Base-by-base conservation (phyloP, 2,797 vertebrate genomes). In the Neosilurus mollespiculum region DNA sequence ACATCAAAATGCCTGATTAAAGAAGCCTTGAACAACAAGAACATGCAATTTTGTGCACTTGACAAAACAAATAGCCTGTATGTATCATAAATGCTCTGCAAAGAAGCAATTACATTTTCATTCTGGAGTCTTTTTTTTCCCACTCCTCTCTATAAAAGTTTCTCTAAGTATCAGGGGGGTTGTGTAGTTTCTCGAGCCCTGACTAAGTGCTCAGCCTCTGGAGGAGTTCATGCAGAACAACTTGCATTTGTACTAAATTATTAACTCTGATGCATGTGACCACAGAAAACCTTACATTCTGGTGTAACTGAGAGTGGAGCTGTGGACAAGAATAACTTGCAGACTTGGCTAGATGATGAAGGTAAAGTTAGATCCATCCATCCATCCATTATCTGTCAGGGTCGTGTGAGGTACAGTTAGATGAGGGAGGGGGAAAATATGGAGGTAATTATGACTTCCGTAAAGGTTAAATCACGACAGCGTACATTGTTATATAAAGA, bases 241-340 rank as follows among this genome's bases (percentile, higher is more conserved):
- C 87, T 59, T 65, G 85, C 64, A 22, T 83, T 87, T 82, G 87
- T 83, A 87, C 86, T 88, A 83, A 91, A 93, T 92, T 90, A 92
- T 89, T 86, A 83, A 84, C 65, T 14, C 77, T 34, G 53, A 10
- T 30, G 15, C 87, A 88, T 62, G 76, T 16, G 83, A 89, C 87
- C 88, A 88, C 85, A 88, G 87, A 87, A 87, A 85, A 88, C 58
- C 86, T 89, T 61, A 66, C 14, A 22, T 56, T 53, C 11, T 76
- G 81, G 85, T 83, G 87, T 90, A 93, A 93, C 91, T 90, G 86
- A 89, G 89, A 91, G 86, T 89, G 80, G 72, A 88, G 2, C 86
- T n/a, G 26, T 71, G 66, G 81, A 67, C 78, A 24, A 70, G 83
- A 85, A 87, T 87, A 58, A 75, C 9, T 9, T 9, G 1, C 5